phyloP scores from a whole-genome alignment of 2,797 vertebrate species.

The Aeoliscus strigatus region DNA sequence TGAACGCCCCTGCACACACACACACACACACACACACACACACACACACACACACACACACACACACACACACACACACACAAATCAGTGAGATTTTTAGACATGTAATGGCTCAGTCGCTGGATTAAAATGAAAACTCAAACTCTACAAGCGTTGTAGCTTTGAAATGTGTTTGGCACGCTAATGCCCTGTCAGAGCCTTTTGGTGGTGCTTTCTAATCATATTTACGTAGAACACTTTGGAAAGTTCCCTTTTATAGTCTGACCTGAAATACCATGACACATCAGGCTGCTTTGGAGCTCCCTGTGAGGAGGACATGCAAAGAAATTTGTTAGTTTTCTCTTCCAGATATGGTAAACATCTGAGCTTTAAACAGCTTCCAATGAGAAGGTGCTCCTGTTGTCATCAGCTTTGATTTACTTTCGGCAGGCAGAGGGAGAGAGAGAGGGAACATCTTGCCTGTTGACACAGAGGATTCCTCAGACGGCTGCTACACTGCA shows the following conservation, averaged over 20 bases:
- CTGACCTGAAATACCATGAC: constrained; percentile 31
- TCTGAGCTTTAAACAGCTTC: constrained; percentile 31
- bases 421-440: no score
- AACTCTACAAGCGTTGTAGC: constrained; percentile 27
- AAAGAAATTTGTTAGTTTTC: constrained; percentile 45
- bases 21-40: no score
- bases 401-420: constrained; percentile 34
- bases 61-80: constrained; percentile 7
- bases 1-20: constrained; percentile 33
- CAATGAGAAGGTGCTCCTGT: constrained; percentile 37
- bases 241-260: constrained; percentile 32
- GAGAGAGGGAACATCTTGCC: no score
- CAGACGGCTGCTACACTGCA: no score
- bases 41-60: no score
- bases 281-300: constrained; percentile 24
- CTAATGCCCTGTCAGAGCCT: constrained; percentile 17
- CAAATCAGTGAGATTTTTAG: constrained; percentile 16
- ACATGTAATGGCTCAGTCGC: constrained; percentile 27
- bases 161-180: constrained; percentile 29
- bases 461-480: constrained; percentile 2
- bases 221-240: constrained; percentile 45
- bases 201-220: constrained; percentile 41
- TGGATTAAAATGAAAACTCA: constrained; percentile 43
- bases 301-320: constrained; percentile 37
- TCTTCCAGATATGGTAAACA: constrained; percentile 41